Conservation (phyloP, 2,113 vertebrate genomes). For the Manacus vitellinus region DNA sequence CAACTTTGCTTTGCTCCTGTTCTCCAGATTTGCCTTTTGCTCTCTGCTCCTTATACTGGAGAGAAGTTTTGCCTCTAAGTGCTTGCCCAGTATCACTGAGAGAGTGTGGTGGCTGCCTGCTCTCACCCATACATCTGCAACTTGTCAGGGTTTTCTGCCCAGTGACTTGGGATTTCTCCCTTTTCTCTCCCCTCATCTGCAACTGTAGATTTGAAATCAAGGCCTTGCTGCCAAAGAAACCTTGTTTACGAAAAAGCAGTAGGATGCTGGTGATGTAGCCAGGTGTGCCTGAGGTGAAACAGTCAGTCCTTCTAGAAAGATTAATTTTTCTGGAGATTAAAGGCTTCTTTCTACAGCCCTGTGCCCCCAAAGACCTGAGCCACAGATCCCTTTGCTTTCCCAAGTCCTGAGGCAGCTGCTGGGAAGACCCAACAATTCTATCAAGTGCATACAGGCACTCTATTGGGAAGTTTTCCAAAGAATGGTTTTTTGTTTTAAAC, state of each 20-base stretch:
- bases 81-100: background rate
- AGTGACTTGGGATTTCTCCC: background rate
- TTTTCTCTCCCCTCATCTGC: background rate
- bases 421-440: background rate
- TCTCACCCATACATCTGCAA: background rate
- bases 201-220: background rate
- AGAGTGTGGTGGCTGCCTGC: background rate
- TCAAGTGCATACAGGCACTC: fast-evolving
- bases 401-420: background rate
- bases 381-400: background rate
- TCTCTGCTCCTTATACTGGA: background rate
- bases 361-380: background rate
- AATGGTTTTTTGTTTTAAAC: background rate
- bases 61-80: background rate
- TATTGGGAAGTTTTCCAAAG: background rate
- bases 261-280: background rate
- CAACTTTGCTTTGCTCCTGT: background rate
- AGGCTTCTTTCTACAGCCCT: background rate
- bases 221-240: background rate
- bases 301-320: background rate
- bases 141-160: background rate
- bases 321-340: background rate
- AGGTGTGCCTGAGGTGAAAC: background rate
- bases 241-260: background rate
- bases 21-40: background rate